Evolutionary conservation across 1,140 invertebrate genomes (phyloP), one percentile per base, ranked within the genome.

Genomic region (Drosophila bipectinata): DNA sequence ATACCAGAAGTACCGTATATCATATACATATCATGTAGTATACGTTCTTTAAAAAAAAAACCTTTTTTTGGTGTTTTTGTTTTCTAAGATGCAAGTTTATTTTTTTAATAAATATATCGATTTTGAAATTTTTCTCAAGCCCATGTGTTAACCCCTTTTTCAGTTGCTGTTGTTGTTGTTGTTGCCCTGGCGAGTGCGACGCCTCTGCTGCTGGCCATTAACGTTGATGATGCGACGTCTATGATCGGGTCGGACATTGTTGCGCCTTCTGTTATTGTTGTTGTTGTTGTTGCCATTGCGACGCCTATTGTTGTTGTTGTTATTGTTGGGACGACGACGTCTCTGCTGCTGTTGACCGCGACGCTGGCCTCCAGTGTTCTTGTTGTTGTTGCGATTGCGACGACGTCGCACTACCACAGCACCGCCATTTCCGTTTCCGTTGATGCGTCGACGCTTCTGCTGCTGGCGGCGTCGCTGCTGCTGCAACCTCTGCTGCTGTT

Each of bases 311-410:
- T 53, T 52, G 49, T 52, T 30, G 49, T 52, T 30, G 49, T 52
- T 53, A 30, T 8, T 21, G 30, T 21, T 53, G 59, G 77, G 5
- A 24, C 45, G 79, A n/a, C 79, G 79, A 14, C 59, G 76, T 2
- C 34, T 62, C 37, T 84, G 79, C 34, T 72, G 67, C 39, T 64
- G 79, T 34, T 78, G 64, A 24, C 58, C 69, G 44, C 44, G 67
- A 24, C 60, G 79, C 41, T 71, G 60, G 26, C 58, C 68, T 44
- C 58, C 68, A 44, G 76, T 28, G 26, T 80, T 75, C 24, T 45
- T 69, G 26, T 54, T 69, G 51, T 62, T 72, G 58, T 73, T 73
- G 26, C 52, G 37, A 26, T 68, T 52, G 30, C 45, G 79, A 7
- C 72, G 75, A 4, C 62, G 58, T 30, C 26, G 67, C 77, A 44